Conservation (phyloP, 2,888 invertebrate species). For the Augiades crinisus region DNA sequence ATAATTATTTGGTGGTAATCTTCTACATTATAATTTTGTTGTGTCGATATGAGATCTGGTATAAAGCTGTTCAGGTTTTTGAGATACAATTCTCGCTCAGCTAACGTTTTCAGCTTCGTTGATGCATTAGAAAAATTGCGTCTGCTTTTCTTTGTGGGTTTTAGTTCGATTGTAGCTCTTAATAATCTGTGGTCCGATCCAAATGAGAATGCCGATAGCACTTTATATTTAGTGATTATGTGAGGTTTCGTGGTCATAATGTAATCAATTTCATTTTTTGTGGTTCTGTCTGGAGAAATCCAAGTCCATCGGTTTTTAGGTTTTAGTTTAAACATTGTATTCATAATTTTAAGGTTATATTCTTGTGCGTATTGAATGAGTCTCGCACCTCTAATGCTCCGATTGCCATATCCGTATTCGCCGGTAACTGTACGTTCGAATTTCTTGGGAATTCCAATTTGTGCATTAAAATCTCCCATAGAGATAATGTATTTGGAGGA, state of each 20-base stretch:
- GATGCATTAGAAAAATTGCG: conserved; percentile 20
- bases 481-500: conserved; percentile 26
- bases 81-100: conserved; percentile 27
- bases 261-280: conserved; percentile 25
- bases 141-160: conserved; percentile 16
- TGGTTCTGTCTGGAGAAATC: conserved; percentile 27
- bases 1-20: conserved; percentile 28
- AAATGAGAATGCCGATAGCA: conserved; percentile 27
- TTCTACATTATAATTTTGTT: conserved; percentile 4
- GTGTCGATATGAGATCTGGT: conserved; percentile 23
- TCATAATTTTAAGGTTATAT: conserved; percentile 30
- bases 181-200: conserved; percentile 30
- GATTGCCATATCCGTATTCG: conserved; percentile 26
- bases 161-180: conserved; percentile 27
- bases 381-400: conserved; percentile 27
- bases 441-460: conserved; percentile 27
- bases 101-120: conserved; percentile 23
- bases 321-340: conserved; percentile 30
- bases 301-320: conserved; percentile 29
- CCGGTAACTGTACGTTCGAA: conserved; percentile 23
- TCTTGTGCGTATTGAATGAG: conserved; percentile 31
- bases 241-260: conserved; percentile 19
- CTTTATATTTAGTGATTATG: conserved; percentile 27
- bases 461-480: conserved; percentile 32
- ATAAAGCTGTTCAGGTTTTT: conserved; percentile 23